A percentile compares a stretch with the other conserved stretches of the same genome.
Conservation (phyloP, 2,888 invertebrate species). For the Leucoma salicis region DNA sequence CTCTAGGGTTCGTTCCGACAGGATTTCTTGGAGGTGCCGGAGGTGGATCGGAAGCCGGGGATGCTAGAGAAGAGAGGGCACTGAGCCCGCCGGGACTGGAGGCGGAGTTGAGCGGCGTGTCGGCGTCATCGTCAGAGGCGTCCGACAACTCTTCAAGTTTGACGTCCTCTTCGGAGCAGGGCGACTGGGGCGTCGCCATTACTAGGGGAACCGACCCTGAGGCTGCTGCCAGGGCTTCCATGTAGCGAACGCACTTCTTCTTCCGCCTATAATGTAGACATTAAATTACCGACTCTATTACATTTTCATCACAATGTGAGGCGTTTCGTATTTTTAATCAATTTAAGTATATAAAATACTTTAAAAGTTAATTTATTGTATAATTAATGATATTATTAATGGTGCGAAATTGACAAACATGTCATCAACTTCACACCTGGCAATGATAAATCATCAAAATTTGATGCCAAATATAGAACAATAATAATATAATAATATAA, state of each 20-base stretch:
- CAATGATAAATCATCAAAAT: background rate
- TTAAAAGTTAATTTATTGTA: too few species aligned
- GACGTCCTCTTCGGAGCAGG: slow-evolving; percentile 89
- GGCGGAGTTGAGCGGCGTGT: slow-evolving; percentile 76
- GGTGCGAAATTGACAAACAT: background rate
- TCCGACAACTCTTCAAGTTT: slow-evolving; percentile 86
- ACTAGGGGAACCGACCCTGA: slow-evolving; percentile 88
- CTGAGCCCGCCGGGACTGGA: slow-evolving; percentile 77
- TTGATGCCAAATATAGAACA: background rate
- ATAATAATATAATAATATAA: background rate
- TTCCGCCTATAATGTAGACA: slow-evolving; percentile 87
- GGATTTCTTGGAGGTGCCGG: slow-evolving; percentile 85
- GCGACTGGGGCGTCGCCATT: slow-evolving; percentile 89
- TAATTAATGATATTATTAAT: background rate
- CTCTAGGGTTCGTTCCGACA: slow-evolving; percentile 94
- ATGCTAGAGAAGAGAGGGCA: slow-evolving; percentile 84
- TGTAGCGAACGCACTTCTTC: slow-evolving; percentile 98
- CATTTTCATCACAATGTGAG: slow-evolving; percentile 14
- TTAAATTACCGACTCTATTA: slow-evolving; percentile 5
- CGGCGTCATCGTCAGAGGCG: slow-evolving; percentile 80
- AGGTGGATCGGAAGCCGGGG: slow-evolving; percentile 88
- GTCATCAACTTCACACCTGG: background rate
- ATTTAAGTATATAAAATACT: background rate
- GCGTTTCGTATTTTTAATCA: slow-evolving; percentile 4
- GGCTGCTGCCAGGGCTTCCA: slow-evolving; percentile 90